These are phyloP conservation scores for Pycnonotus jocosus DNA, from an alignment of 2,113 vertebrate genomes.

Conservation along the genomic window DNA sequence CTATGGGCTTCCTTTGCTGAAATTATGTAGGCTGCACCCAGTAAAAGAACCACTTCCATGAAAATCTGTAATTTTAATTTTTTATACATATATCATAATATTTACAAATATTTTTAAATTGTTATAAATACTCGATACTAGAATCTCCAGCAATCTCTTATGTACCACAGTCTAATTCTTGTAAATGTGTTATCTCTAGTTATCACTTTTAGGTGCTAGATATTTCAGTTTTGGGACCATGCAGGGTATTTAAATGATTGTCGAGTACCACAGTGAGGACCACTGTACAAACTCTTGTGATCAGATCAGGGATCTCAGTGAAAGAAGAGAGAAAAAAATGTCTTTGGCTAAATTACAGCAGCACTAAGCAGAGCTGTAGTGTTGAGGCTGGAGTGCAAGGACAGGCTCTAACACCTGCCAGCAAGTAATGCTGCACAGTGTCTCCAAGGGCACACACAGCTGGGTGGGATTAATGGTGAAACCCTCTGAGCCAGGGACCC, in stretches of 20 bases:
- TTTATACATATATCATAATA: background rate
- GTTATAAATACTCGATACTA: background rate
- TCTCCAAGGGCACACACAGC: background rate
- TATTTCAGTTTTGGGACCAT: background rate
- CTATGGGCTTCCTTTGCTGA: background rate
- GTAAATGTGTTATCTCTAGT: background rate
- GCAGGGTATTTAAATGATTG: background rate
- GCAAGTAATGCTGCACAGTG: background rate
- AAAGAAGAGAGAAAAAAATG: background rate
- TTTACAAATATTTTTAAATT: background rate
- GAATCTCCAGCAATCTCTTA: background rate
- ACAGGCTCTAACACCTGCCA: accelerated
- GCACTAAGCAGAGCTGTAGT: background rate
- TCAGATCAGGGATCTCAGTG: background rate
- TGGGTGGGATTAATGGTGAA: background rate
- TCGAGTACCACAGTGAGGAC: background rate
- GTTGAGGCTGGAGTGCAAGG: background rate
- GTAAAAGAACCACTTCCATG: background rate
- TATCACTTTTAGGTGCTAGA: background rate
- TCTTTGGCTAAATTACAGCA: background rate
- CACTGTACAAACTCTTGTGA: background rate
- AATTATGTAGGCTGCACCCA: background rate
- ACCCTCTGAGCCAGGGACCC: background rate
- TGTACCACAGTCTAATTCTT: background rate
- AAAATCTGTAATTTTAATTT: background rate